Evolutionary conservation across 2,888 invertebrate genomes (phyloP).

Genomic region (Idaea aversata): DNA sequence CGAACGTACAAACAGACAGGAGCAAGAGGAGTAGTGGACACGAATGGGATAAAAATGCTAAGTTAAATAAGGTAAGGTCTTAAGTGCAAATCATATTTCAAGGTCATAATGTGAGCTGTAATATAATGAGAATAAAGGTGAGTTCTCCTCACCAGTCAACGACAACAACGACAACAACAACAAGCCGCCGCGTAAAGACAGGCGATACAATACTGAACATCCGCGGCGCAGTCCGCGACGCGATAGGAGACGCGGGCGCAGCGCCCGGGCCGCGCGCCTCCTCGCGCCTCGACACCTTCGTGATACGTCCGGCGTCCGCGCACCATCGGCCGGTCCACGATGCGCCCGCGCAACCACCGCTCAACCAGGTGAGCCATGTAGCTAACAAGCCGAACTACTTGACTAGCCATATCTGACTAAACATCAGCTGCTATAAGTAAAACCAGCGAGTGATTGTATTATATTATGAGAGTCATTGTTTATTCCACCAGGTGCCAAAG

Average conservation of each 20-base stretch:
- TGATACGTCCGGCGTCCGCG: constrained; percentile 62
- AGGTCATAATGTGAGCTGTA: no score
- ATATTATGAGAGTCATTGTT: no score
- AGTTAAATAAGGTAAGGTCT: constrained; percentile 40
- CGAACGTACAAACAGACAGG: constrained; percentile 45
- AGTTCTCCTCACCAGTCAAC: not conserved
- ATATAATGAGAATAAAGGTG: no score
- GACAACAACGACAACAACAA: constrained; percentile 9
- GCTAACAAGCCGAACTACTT: not conserved
- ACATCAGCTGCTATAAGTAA: not conserved
- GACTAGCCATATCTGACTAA: not conserved
- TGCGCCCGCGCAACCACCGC: constrained; percentile 42
- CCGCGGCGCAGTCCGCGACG: constrained; percentile 68
- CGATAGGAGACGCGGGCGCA: constrained; percentile 70
- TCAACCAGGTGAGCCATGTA: constrained; percentile 24
- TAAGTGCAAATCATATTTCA: no score
- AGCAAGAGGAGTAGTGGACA: constrained; percentile 58
- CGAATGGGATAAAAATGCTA: constrained; percentile 53
- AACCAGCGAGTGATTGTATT: not conserved
- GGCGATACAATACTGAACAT: constrained; percentile 74
- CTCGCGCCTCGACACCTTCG: constrained; percentile 66
- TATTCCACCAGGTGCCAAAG: constrained; percentile 35
- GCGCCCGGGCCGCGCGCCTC: constrained; percentile 66
- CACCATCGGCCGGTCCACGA: constrained; percentile 36
- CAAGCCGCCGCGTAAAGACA: constrained; percentile 60